Evolutionary conservation across 2,888 invertebrate genomes (phyloP).

Genomic region (Tenthredo livida): DNA sequence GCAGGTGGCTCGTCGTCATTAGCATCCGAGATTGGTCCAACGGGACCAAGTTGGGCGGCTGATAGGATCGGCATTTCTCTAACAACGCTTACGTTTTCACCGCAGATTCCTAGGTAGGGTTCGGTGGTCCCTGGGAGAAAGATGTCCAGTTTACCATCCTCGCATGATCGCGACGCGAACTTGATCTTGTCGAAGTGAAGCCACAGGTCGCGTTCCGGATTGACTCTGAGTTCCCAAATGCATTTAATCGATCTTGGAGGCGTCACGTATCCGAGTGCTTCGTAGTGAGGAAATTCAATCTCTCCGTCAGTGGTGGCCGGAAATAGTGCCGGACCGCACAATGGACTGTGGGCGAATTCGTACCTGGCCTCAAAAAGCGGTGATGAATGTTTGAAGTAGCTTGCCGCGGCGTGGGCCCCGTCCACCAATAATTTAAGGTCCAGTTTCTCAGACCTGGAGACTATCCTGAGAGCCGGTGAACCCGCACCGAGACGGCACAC

Average conservation of each 20-base stretch:
- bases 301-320: constrained; percentile 91
- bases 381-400: constrained; percentile 92
- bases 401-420: constrained; percentile 90
- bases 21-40: constrained; percentile 81
- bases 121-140: constrained; percentile 85
- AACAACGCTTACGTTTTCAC: constrained; percentile 90
- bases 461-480: constrained; percentile 84
- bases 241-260: constrained; percentile 81
- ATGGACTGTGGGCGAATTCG: constrained; percentile 93
- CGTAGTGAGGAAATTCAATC: constrained; percentile 92
- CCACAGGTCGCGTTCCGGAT: constrained; percentile 91
- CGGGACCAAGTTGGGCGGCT: constrained; percentile 87
- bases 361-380: constrained; percentile 93
- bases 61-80: constrained; percentile 90
- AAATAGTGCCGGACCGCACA: constrained; percentile 91
- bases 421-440: constrained; percentile 91
- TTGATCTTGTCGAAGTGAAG: constrained; percentile 92
- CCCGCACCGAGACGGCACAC: constrained; percentile 82
- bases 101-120: constrained; percentile 90
- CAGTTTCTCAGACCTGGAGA: constrained; percentile 89
- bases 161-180: constrained; percentile 91
- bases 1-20: constrained; percentile 81
- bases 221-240: constrained; percentile 91
- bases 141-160: constrained; percentile 92
- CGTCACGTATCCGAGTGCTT: constrained; percentile 83